A percentile compares a stretch with the other conserved stretches of the same genome.
These are phyloP conservation scores for Mamestra configurata DNA, from an alignment of 1,140 invertebrate species.

Conservation along the genomic window DNA sequence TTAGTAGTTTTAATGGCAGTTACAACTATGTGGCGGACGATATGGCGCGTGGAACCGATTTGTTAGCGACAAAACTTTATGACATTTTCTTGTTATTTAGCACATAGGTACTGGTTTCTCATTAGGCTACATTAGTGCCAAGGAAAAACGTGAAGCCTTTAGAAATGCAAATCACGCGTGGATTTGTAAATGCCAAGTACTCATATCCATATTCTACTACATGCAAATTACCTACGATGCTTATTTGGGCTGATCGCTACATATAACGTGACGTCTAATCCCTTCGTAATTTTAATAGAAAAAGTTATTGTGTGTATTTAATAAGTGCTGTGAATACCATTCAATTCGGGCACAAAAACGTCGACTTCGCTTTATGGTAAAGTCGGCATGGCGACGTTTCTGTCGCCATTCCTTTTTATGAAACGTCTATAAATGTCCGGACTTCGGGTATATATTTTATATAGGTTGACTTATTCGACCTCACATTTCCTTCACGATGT, in stretches of 20 bases:
- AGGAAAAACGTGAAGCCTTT: not conserved
- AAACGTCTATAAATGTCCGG: constrained; percentile 45
- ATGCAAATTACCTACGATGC: too few relatives aligned
- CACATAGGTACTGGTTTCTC: not conserved
- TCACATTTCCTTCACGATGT: constrained; percentile 48
- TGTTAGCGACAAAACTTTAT: constrained; percentile 17
- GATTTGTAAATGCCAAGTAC: not conserved
- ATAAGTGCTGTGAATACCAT: constrained; percentile 3
- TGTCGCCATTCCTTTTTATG: constrained; percentile 30
- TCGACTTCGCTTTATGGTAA: constrained; percentile 37
- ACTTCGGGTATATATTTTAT: constrained; percentile 43
- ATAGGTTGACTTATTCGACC: constrained; percentile 47
- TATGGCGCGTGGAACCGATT: constrained; percentile 26
- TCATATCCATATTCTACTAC: not conserved
- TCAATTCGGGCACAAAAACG: constrained; percentile 15
- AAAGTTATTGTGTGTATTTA: not conserved
- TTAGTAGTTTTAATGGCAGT: constrained; percentile 49
- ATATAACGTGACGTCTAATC: too few relatives aligned
- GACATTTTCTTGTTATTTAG: constrained; percentile 7
- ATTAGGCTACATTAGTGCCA: not conserved
- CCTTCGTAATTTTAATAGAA: too few relatives aligned
- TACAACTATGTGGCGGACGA: not conserved
- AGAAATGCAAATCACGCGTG: not conserved
- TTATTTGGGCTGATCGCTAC: too few relatives aligned
- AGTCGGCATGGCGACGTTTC: constrained; percentile 13